phyloP scores from a whole-genome alignment of 2,113 vertebrate genomes.

The Spea multiplicata region DNA sequence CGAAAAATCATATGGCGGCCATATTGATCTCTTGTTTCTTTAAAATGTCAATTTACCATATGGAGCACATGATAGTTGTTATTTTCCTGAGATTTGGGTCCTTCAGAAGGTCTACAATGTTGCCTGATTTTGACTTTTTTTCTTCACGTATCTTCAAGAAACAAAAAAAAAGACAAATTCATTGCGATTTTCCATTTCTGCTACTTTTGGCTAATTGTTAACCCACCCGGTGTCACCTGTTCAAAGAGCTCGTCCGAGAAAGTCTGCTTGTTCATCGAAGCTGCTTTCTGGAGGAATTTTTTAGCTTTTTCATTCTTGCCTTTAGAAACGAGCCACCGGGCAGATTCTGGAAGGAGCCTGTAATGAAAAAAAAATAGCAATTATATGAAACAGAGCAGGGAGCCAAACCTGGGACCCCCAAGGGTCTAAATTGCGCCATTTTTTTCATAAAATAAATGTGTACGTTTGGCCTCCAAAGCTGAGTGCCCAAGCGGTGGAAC shows the following conservation, averaged over 20 bases:
- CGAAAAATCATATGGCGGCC: too few species aligned
- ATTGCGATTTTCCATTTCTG: too few species aligned
- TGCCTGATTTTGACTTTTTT: slow-evolving; percentile 53
- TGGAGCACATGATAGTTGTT: slow-evolving; percentile 65
- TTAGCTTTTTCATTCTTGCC: slow-evolving; percentile 72
- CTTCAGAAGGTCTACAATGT: slow-evolving; percentile 71
- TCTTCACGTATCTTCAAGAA: slow-evolving; percentile 47
- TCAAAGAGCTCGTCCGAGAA: slow-evolving; percentile 65
- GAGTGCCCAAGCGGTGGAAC: too few species aligned
- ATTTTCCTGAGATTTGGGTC: slow-evolving; percentile 68
- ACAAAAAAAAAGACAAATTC: neutral
- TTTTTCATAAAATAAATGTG: too few species aligned
- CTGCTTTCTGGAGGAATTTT: slow-evolving; percentile 71
- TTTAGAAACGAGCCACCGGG: slow-evolving; percentile 79
- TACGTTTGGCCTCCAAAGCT: too few species aligned
- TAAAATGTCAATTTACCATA: slow-evolving; percentile 70
- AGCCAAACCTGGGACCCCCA: neutral
- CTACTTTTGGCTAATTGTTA: slow-evolving; percentile 44
- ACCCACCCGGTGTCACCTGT: slow-evolving; percentile 60
- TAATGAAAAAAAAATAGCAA: neutral
- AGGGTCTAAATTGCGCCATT: too few species aligned
- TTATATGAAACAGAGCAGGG: neutral
- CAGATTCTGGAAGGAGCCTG: slow-evolving; percentile 83
- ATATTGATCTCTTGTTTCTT: too few species aligned
- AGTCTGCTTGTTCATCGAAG: slow-evolving; percentile 65